Percentiles rank a stretch among this genome's conserved stretches.
phyloP scores from a whole-genome alignment of 2,888 invertebrate species.

The Luperina nickerlii region DNA sequence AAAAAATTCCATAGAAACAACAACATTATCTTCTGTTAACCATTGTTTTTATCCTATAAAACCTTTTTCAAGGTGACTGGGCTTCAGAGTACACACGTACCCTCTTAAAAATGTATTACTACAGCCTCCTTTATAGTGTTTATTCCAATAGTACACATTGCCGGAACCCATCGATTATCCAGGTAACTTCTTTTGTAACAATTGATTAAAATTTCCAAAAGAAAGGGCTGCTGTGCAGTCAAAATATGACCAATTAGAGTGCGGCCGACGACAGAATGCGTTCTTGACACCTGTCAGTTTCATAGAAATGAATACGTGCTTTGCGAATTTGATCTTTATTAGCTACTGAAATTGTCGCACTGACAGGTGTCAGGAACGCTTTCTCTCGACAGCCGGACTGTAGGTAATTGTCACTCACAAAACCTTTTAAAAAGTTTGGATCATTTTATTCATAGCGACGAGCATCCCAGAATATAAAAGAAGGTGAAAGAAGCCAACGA shows the following conservation, averaged over 20 bases:
- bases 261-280: neutral
- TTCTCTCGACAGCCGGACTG: neutral
- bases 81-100: neutral
- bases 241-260: neutral
- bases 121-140: conserved; percentile 11
- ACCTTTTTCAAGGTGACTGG: conserved; percentile 37
- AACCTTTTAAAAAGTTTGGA: neutral
- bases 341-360: neutral
- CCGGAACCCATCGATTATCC: conserved; percentile 1
- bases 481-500: neutral
- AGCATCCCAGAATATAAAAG: neutral
- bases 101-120: conserved; percentile 21
- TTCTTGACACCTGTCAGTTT: neutral
- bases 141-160: conserved; percentile 11
- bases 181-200: neutral
- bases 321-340: neutral
- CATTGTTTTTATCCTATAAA: neutral
- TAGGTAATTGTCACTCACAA: neutral
- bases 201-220: neutral
- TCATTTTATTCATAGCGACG: neutral
- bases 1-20: conserved; percentile 2
- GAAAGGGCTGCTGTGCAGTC: neutral
- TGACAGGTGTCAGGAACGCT: neutral
- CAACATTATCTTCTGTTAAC: neutral
- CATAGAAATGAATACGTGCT: neutral